phyloP scores from a whole-genome alignment of 2,888 invertebrate genomes.

The Drosophila neonasuta region DNA sequence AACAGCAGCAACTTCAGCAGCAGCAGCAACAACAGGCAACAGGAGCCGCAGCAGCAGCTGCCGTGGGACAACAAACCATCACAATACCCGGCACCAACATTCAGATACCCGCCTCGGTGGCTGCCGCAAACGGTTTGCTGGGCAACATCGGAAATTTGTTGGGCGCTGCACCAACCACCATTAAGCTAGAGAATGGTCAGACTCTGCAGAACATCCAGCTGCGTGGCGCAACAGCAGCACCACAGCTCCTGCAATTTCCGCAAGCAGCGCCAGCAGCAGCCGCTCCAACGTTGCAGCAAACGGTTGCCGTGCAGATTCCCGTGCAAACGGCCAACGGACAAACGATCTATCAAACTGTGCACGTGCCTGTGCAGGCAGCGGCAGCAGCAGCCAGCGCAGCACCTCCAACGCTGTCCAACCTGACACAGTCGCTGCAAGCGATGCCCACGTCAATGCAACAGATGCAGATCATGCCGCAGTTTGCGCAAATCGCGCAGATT shows the following conservation, averaged over 20 bases:
- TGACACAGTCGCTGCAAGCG: constrained; percentile 82
- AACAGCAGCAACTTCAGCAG: constrained; percentile 48
- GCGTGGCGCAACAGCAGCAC: constrained; percentile 75
- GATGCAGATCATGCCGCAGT: constrained; percentile 91
- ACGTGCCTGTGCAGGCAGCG: constrained; percentile 93
- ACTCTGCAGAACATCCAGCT: constrained; percentile 88
- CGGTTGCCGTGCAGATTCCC: constrained; percentile 92
- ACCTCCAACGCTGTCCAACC: constrained; percentile 83
- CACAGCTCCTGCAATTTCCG: constrained; percentile 82
- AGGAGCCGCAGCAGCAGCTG: constrained; percentile 26
- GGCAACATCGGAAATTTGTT: constrained; percentile 76
- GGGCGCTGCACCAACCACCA: constrained; percentile 67
- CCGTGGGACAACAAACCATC: constrained; percentile 66
- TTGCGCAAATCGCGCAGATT: constrained; percentile 91
- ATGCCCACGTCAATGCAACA: constrained; percentile 81
- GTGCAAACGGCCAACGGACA: constrained; percentile 86
- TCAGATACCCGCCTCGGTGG: constrained; percentile 81
- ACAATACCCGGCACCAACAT: constrained; percentile 82
- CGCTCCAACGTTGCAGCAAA: constrained; percentile 83
- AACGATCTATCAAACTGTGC: constrained; percentile 97
- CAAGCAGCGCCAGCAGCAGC: constrained; percentile 56
- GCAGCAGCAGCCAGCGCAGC: constrained; percentile 83
- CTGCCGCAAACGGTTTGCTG: constrained; percentile 81
- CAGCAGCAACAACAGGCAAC: constrained; percentile 63
- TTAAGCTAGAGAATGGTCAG: constrained; percentile 78